Percentiles rank a stretch among this genome's conserved stretches.
These are phyloP conservation scores for Scotopteryx bipunctaria DNA, from an alignment of 2,888 invertebrate species.

Conservation along the genomic window DNA sequence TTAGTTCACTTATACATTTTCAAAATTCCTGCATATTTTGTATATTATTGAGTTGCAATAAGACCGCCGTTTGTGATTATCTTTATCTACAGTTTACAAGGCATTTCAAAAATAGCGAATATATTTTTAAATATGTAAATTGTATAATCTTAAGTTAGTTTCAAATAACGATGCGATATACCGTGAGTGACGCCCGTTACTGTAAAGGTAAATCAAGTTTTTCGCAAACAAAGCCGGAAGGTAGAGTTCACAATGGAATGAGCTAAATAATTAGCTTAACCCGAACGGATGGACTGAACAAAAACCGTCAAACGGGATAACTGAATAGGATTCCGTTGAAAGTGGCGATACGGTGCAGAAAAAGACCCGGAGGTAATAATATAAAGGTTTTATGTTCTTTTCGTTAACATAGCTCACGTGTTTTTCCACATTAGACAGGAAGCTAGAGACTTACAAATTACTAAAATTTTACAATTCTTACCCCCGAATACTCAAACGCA, in stretches of 20 bases:
- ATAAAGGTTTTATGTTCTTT: constrained; percentile 80
- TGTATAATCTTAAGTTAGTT: too few species aligned
- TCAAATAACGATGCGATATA: too few species aligned
- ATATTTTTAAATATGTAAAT: too few species aligned
- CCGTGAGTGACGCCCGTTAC: too few species aligned
- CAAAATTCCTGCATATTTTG: too few species aligned
- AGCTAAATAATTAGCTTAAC: constrained; percentile 25
- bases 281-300: constrained; percentile 14
- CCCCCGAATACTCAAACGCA: too few species aligned
- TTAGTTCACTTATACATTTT: too few species aligned
- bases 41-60: too few species aligned
- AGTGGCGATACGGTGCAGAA: constrained; percentile 47
- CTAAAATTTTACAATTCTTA: too few species aligned
- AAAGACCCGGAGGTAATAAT: constrained; percentile 71
- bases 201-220: neutral
- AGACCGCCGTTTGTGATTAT: too few species aligned
- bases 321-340: constrained; percentile 42
- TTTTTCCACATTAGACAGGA: constrained; percentile 38
- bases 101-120: too few species aligned
- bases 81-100: too few species aligned
- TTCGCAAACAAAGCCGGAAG: constrained; percentile 12
- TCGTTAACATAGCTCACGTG: constrained; percentile 75
- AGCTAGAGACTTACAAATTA: constrained; percentile 2
- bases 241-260: constrained; percentile 16
- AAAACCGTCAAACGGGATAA: constrained; percentile 32